Conservation (phyloP, 2,113 vertebrate genomes). For the Mola mola region DNA sequence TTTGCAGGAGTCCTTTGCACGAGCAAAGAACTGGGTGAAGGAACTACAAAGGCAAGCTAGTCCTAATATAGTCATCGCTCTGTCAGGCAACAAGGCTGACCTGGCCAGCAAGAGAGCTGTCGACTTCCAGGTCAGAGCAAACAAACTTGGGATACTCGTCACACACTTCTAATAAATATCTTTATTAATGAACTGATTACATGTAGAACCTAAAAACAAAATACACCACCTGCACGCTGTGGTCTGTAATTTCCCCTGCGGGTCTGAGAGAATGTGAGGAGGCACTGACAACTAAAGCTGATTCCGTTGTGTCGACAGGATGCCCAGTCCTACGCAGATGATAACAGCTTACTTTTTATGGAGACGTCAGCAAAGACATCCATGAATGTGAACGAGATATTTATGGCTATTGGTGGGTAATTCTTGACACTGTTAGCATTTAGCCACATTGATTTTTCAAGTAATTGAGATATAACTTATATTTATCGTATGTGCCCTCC, state of each 20-base stretch:
- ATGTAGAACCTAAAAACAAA: no score
- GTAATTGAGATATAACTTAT: no score
- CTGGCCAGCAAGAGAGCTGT: slow-evolving; percentile 96
- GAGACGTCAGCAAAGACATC: slow-evolving; percentile 98
- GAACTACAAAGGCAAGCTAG: slow-evolving; percentile 99
- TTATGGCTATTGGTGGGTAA: slow-evolving; percentile 97
- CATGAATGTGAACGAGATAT: slow-evolving; percentile 99
- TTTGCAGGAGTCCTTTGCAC: slow-evolving; percentile 94
- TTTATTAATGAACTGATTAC: no score
- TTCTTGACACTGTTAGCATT: neutral
- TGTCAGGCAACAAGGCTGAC: slow-evolving; percentile 98
- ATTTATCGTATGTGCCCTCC: no score
- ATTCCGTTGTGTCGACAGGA: slow-evolving; percentile 82
- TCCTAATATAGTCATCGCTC: slow-evolving; percentile 97
- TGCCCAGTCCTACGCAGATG: slow-evolving; percentile 96
- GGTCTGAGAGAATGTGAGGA: neutral
- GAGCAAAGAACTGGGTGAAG: slow-evolving; percentile 99
- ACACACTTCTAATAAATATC: no score
- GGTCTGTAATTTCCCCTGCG: no score
- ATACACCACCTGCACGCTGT: no score
- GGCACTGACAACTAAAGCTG: neutral
- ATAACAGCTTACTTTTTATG: slow-evolving; percentile 99
- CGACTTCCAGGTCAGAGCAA: slow-evolving; percentile 91
- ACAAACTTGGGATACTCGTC: no score
- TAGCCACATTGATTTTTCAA: neutral